phyloP scores from a whole-genome alignment of 2,888 invertebrate species.

The Erannis defoliaria region DNA sequence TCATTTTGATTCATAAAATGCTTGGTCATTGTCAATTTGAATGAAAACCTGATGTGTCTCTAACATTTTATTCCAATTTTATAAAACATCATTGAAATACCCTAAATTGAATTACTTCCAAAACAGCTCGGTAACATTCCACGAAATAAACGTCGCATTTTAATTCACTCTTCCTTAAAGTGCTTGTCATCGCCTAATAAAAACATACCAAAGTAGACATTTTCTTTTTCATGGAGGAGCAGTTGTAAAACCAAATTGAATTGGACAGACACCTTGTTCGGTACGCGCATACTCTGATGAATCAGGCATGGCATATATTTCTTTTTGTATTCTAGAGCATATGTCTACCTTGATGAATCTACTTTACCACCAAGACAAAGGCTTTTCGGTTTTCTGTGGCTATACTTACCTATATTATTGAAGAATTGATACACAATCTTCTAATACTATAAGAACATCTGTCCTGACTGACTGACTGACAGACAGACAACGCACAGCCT shows the following conservation, averaged over 20 bases:
- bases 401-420: background rate
- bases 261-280: conserved; percentile 37
- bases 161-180: conserved; percentile 44
- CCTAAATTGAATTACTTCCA: conserved; percentile 8
- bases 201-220: conserved; percentile 41
- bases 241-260: conserved; percentile 40
- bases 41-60: no score
- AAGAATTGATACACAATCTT: background rate
- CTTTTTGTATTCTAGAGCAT: background rate
- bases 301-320: background rate
- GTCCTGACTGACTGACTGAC: no score
- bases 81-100: background rate
- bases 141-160: conserved; percentile 42
- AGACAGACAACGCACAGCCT: no score
- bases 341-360: background rate
- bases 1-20: no score
- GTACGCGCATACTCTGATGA: conserved; percentile 10
- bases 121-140: conserved; percentile 29
- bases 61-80: conserved; percentile 2
- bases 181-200: conserved; percentile 46
- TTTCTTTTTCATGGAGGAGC: conserved; percentile 41
- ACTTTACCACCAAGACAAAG: no score
- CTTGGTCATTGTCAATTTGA: no score
- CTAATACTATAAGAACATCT: no score
- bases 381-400: no score